phyloP scores from a whole-genome alignment of 2,888 invertebrate genomes.

The Priocnemis perturbator region DNA sequence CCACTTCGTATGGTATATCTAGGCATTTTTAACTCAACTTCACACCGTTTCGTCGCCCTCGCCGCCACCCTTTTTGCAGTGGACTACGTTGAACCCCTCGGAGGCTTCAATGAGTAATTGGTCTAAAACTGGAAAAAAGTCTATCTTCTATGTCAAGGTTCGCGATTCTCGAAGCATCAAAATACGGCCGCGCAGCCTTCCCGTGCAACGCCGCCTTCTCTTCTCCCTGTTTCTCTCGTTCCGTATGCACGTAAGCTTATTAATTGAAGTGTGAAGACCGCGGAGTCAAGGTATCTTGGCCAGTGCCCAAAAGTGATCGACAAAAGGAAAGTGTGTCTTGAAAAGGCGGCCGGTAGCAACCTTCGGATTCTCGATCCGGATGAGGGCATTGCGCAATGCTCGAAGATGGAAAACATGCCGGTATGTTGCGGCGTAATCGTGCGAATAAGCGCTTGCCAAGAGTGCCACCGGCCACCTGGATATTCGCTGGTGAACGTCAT shows the following conservation, averaged over 20 bases:
- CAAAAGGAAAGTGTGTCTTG: slow-evolving; percentile 35
- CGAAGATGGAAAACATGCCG: slow-evolving; percentile 33
- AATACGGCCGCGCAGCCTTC: no score
- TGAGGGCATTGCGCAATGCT: slow-evolving; percentile 29
- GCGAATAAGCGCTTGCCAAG: slow-evolving; percentile 38
- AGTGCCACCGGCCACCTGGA: slow-evolving; percentile 49
- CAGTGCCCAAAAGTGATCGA: slow-evolving; percentile 29
- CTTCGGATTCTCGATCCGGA: slow-evolving; percentile 36
- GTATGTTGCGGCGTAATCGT: slow-evolving; percentile 31
- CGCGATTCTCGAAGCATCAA: no score
- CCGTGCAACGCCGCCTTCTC: background rate
- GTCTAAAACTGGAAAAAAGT: no score
- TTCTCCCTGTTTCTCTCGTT: background rate
- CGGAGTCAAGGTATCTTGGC: slow-evolving; percentile 45
- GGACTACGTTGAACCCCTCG: no score
- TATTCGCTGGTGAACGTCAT: slow-evolving; percentile 35
- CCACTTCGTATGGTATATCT: no score
- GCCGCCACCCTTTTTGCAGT: no score
- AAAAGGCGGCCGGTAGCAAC: slow-evolving; percentile 11
- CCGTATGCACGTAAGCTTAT: slow-evolving; percentile 2
- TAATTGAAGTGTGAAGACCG: background rate
- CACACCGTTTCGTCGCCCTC: no score
- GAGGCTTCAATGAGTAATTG: no score
- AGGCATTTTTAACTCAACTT: no score
- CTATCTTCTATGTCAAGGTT: no score